Evolutionary conservation across 2,888 invertebrate genomes (phyloP), one percentile per base, ranked within the genome.

Genomic region (Macrosoma leucophasiata): DNA sequence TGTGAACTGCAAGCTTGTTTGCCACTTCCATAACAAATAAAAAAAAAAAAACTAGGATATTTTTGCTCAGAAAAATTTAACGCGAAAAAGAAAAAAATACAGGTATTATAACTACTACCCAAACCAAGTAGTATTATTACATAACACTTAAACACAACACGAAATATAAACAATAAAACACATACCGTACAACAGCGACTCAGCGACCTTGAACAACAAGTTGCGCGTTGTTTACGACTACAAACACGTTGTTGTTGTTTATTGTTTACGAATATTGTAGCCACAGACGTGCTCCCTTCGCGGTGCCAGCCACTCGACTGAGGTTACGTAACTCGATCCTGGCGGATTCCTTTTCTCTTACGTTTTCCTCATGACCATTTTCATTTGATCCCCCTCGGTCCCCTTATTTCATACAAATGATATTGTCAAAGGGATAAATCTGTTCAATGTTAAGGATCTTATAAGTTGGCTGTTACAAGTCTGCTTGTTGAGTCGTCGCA

Each of bases 201-300:
- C 48, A 58, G 59, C 54, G 62, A 55, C 55, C 49, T 48, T 33
- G 53, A 49, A 51, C 52, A 63, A 55, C 43, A 39, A 46, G 55
- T 31, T 39, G 28, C 24, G 41, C 35, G 53, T 72, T 81, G 78
- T 82, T 79, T 78, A 82, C 82, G 81, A 59, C 55, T 52, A 51
- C 64, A 76, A 77, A 75, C 73, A 82, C 69, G 79, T 69, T 81
- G 78, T 79, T 82, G 78, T 78, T 81, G 66, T 82, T 82, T 82
- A 78, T 79, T 54, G 71, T 69, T 56, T 58, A 42, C 52, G 35
- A 32, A 33, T 36, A 36, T 38, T 29, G 37, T 35, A 44, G 36
- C 49, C 36, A 41, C 36, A 39, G 46, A 64, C 81, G 76, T 73
- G 62, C 67, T 51, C 46, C 55, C 64, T 33, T 50, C 49, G 48